phyloP scores from a whole-genome alignment of 1,140 invertebrate genomes.

The Drosophila leontia region DNA sequence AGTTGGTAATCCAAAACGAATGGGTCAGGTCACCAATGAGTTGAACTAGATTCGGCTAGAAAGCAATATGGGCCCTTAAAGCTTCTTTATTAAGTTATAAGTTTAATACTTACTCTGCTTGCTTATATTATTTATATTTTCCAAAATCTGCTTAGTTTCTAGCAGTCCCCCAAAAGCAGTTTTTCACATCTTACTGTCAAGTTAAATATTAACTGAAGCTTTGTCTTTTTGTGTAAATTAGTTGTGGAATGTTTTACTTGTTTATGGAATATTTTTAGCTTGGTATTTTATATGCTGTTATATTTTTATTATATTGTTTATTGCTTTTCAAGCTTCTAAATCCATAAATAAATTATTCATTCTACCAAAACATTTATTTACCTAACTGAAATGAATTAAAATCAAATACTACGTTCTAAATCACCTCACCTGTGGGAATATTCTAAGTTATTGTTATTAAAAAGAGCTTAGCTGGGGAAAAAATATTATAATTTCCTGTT shows the following conservation, averaged over 20 bases:
- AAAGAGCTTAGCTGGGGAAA: neutral
- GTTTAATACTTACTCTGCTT: neutral
- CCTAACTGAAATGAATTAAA: neutral
- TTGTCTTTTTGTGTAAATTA: neutral
- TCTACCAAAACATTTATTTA: neutral
- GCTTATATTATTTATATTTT: neutral
- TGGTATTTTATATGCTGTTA: neutral
- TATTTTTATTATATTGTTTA: too few species aligned
- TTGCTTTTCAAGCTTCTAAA: too few species aligned
- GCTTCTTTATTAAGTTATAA: neutral
- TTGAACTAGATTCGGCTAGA: neutral
- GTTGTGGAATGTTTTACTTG: constrained; percentile 2
- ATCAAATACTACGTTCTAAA: neutral
- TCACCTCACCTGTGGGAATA: neutral
- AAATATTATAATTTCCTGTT: constrained; percentile 12
- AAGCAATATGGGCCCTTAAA: neutral
- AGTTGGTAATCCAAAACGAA: constrained; percentile 44
- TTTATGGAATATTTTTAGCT: constrained; percentile 9
- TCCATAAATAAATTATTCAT: neutral
- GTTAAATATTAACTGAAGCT: constrained; percentile 20
- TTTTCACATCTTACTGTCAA: constrained; percentile 26
- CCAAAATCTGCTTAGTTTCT: neutral
- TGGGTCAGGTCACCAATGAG: constrained; percentile 21
- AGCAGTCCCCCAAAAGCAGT: neutral
- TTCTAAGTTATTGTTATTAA: constrained; percentile 13